Evolutionary conservation across 2,888 invertebrate genomes (phyloP).

Genomic region (Diplazon laetatorius): DNA sequence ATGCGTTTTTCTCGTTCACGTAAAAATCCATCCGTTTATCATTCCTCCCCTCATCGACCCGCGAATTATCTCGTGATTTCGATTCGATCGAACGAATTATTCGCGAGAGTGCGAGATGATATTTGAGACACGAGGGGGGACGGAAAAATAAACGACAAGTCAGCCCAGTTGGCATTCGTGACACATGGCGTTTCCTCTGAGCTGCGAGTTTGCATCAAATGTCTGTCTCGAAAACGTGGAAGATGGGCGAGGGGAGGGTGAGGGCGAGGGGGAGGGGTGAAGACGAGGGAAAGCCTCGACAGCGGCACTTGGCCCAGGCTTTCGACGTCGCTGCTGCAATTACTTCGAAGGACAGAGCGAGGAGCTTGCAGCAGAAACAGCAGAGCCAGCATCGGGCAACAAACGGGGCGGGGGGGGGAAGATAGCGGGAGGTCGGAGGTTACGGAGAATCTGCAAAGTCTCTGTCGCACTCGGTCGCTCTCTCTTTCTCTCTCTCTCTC

Average conservation of each 20-base stretch:
- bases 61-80: not conserved
- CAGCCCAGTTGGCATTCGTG: not conserved
- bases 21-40: constrained; percentile 47
- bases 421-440: no score
- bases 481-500: no score
- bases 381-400: not conserved
- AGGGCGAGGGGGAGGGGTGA: constrained; percentile 22
- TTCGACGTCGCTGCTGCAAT: constrained; percentile 62
- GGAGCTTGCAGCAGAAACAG: constrained; percentile 27
- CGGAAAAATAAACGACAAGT: no score
- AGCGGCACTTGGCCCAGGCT: constrained; percentile 61
- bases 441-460: constrained; percentile 62
- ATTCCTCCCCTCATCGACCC: constrained; percentile 12
- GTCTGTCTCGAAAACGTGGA: constrained; percentile 35
- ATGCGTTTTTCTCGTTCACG: constrained; percentile 41
- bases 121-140: not conserved
- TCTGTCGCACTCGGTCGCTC: constrained; percentile 36
- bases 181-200: constrained; percentile 15
- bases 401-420: constrained; percentile 38
- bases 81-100: not conserved
- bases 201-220: constrained; percentile 25
- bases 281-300: constrained; percentile 45
- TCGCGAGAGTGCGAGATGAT: not conserved
- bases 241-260: constrained; percentile 18
- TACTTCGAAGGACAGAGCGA: constrained; percentile 50